Base-by-base conservation (phyloP, 1,140 invertebrate species). In the Sminthurides bifidus region DNA sequence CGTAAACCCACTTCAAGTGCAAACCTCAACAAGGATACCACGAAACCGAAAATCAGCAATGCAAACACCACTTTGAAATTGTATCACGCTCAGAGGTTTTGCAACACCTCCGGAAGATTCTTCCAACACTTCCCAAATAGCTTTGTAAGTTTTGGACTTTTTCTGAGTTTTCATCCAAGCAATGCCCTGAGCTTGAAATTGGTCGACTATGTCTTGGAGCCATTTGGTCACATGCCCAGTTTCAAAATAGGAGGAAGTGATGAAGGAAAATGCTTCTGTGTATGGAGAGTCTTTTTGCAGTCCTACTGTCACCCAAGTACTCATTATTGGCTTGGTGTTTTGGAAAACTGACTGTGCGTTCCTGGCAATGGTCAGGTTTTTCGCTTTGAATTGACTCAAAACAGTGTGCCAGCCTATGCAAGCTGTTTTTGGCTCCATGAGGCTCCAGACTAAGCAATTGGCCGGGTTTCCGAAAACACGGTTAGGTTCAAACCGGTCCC, bases 401-500 rank as follows among this genome's bases (percentile, higher is more conserved):
- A 37, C 44, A 10, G 52, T 40, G 35, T 59, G 23, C 57, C 57
- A 59, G 1, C 44, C 44, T 14, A 59, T 50, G 21, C 57, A 59
- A 50, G 51, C 57, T 6, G 52, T 44, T 6, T 17, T 38, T 10
- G 10, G 24, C 2, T 41, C 24, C 8, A 54, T 44, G 33, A 59
- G 54, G n/a, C 41, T 10, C 1, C 26, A 21, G n/a, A 50, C 12
- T 1, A 54, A 45, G 45, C 57, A 59, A 3, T 50, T 33, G 3
- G 52, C 17, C 1, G 57, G 43, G n/a, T 51, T 37, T 10, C 44
- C 38, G 24, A 29, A 8, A 1, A 43, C 3, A 10, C 31, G 14
- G 35, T 49, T 49, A 12, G 10, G 3, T 21, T 29, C 40, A 19
- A 54, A 37, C 15, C 52, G 24, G 10, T 44, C 30, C 40, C 44